Percentiles rank a stretch among this genome's conserved stretches.
Evolutionary conservation across 2,113 vertebrate species (phyloP).

Genomic region (Apodemus speciosus): DNA sequence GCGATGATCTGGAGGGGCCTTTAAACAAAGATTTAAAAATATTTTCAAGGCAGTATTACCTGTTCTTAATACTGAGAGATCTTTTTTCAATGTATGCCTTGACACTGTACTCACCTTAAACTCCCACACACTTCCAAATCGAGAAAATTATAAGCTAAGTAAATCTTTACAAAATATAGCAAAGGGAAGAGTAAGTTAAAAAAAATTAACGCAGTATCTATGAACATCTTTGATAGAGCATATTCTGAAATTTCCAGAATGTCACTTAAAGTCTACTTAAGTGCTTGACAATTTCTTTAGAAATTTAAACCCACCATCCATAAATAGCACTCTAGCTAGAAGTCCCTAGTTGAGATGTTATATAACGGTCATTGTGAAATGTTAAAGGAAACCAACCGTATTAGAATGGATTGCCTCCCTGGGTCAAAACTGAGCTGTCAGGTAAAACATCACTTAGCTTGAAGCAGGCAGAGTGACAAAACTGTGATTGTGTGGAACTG

Average conservation of each 20-base stretch:
- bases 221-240: slow-evolving; percentile 67
- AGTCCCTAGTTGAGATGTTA: neutral
- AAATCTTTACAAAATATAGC: slow-evolving; percentile 76
- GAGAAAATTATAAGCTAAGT: slow-evolving; percentile 83
- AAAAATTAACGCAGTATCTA: slow-evolving; percentile 75
- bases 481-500: slow-evolving; percentile 36
- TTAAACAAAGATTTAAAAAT: slow-evolving; percentile 42
- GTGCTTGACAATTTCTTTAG: slow-evolving; percentile 46
- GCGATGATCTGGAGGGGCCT: slow-evolving; percentile 50
- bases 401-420: slow-evolving; percentile 16
- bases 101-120: slow-evolving; percentile 82
- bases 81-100: slow-evolving; percentile 80
- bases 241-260: slow-evolving; percentile 60
- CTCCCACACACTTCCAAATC: slow-evolving; percentile 84
- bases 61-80: slow-evolving; percentile 79
- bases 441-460: slow-evolving; percentile 30
- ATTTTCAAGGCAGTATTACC: slow-evolving; percentile 68
- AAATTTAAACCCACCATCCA: slow-evolving; percentile 48
- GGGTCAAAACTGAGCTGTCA: slow-evolving; percentile 30
- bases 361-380: neutral
- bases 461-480: slow-evolving; percentile 42
- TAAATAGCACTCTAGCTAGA: slow-evolving; percentile 20
- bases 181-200: slow-evolving; percentile 66
- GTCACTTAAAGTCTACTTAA: slow-evolving; percentile 56
- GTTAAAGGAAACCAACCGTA: slow-evolving; percentile 24